Conservation (phyloP, 2,888 invertebrate species). For the Trissolcus japonicus region DNA sequence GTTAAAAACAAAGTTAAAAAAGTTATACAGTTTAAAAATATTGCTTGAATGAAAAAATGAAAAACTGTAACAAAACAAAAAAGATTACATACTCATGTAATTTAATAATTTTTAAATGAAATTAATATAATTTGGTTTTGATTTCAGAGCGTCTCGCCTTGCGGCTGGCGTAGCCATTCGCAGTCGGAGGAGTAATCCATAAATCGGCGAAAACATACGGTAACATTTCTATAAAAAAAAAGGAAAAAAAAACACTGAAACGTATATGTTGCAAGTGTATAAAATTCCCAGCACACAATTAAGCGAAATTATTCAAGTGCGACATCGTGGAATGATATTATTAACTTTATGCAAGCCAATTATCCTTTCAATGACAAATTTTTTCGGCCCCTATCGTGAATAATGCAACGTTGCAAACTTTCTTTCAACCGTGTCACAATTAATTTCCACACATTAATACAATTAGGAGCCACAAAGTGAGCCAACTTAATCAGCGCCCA, state of each 20-base stretch:
- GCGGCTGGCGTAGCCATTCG: slow-evolving; percentile 61
- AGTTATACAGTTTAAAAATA: background rate
- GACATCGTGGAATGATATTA: no score
- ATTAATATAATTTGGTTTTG: slow-evolving; percentile 37
- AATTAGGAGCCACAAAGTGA: background rate
- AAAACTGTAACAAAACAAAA: no score
- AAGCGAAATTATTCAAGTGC: no score
- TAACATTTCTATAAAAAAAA: slow-evolving; percentile 14
- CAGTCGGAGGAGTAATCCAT: slow-evolving; percentile 53
- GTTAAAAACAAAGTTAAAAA: background rate
- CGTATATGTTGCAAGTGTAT: no score
- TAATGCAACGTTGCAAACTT: no score
- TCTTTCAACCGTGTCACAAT: slow-evolving; percentile 1
- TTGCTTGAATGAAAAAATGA: no score
- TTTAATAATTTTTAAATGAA: slow-evolving; percentile 1
- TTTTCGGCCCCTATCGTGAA: no score
- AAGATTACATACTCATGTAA: slow-evolving; percentile 5
- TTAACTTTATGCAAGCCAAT: no score
- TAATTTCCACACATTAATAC: background rate
- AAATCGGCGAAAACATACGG: slow-evolving; percentile 47
- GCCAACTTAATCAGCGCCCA: no score
- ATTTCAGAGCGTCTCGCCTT: slow-evolving; percentile 64
- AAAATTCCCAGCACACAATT: no score
- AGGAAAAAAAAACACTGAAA: background rate
- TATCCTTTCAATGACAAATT: no score